phyloP scores from a whole-genome alignment of 2,797 vertebrate species.

The Allobates femoralis region DNA sequence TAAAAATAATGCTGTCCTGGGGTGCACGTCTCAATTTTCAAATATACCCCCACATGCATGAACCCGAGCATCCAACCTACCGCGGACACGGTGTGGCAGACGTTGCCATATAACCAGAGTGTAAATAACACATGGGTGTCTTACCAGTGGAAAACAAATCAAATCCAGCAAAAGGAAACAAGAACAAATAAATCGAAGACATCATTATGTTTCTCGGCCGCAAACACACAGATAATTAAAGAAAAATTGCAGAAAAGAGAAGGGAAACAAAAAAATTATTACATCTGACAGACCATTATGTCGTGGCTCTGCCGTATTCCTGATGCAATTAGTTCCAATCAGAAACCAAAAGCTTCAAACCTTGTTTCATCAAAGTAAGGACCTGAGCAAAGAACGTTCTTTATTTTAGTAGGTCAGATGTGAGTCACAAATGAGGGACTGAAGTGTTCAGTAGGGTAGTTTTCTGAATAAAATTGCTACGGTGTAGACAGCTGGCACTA shows the following conservation, averaged over 20 bases:
- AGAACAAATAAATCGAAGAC: background rate
- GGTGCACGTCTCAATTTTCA: background rate
- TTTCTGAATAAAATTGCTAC: background rate
- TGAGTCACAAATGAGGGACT: background rate
- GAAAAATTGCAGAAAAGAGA: background rate
- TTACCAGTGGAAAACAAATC: background rate
- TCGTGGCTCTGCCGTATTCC: background rate
- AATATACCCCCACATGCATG: background rate
- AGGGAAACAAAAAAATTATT: background rate
- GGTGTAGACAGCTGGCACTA: background rate
- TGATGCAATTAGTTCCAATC: constrained; percentile 17
- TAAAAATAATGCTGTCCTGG: too few species aligned
- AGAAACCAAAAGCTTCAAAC: constrained; percentile 19
- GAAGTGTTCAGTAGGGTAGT: background rate
- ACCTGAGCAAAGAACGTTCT: background rate
- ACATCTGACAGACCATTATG: constrained; percentile 37
- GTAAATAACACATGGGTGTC: background rate
- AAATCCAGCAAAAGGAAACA: constrained; percentile 45
- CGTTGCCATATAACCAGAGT: background rate
- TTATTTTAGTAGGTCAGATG: constrained; percentile 35
- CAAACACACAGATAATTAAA: background rate
- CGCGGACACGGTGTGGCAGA: background rate
- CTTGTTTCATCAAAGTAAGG: background rate
- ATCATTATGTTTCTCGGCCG: background rate
- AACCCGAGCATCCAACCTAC: background rate